Percentiles rank a stretch among this genome's conserved stretches.
Evolutionary conservation across 2,797 vertebrate genomes (phyloP).

Genomic region (Carduelis carduelis): DNA sequence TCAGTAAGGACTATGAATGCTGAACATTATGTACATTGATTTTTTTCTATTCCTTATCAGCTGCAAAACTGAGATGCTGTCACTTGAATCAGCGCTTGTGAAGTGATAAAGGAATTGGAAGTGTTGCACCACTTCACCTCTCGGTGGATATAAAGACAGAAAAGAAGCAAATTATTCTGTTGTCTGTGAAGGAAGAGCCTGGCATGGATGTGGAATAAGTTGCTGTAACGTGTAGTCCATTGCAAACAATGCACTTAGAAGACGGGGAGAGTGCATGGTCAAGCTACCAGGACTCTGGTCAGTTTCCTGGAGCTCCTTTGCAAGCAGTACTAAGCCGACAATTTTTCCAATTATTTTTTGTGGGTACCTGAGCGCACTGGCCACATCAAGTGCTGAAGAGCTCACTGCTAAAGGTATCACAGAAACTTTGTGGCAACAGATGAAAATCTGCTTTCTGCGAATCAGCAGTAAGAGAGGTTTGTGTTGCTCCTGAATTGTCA

Average conservation of each 20-base stretch:
- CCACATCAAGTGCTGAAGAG: not conserved
- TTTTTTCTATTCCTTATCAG: not conserved
- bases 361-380: not conserved
- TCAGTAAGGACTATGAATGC: not conserved
- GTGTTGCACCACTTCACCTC: not conserved
- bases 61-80: not conserved
- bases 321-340: not conserved
- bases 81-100: not conserved
- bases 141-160: not conserved
- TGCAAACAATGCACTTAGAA: not conserved
- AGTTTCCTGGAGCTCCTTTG: not conserved
- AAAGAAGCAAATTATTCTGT: not conserved
- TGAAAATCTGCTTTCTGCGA: not conserved
- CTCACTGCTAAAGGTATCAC: not conserved
- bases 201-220: not conserved
- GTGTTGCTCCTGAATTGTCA: not conserved
- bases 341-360: not conserved
- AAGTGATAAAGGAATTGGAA: not conserved
- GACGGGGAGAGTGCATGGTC: accelerated
- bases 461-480: not conserved
- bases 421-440: not conserved
- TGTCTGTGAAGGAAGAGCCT: not conserved
- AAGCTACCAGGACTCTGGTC: not conserved
- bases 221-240: not conserved
- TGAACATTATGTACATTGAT: not conserved